Evolutionary conservation across 2,797 vertebrate species (phyloP).

Genomic region (Pampus argenteus): DNA sequence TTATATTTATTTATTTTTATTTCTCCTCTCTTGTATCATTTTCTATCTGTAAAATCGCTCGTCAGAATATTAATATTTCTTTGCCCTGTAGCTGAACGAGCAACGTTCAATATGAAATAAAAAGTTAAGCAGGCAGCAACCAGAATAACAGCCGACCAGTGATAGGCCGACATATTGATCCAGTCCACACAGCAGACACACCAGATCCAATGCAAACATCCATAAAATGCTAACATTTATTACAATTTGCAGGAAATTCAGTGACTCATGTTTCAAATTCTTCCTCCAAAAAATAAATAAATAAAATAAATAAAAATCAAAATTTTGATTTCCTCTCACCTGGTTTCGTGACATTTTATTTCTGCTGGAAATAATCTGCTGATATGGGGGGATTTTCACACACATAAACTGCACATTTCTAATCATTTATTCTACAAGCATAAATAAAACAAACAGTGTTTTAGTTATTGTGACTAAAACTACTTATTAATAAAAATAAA

Average conservation of each 20-base stretch:
- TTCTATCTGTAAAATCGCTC: background rate
- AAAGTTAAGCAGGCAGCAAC: background rate
- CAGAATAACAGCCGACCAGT: background rate
- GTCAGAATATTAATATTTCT: accelerated
- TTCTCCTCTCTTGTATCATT: background rate
- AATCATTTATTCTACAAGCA: background rate
- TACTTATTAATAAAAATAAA: background rate
- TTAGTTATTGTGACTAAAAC: background rate
- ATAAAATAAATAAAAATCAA: background rate
- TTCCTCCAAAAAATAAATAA: background rate
- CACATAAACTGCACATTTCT: background rate
- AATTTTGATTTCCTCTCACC: background rate
- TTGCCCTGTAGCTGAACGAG: background rate
- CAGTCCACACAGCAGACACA: background rate
- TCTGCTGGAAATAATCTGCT: too few relatives aligned
- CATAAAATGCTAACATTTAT: too few relatives aligned
- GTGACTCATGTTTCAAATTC: background rate
- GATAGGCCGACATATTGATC: constrained; percentile 19
- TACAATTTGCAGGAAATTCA: background rate
- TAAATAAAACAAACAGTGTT: background rate
- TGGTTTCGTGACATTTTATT: background rate
- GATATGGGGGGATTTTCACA: too few relatives aligned
- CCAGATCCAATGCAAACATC: too few relatives aligned
- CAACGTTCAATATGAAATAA: background rate
- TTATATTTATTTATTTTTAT: background rate